Percentiles rank a stretch among this genome's conserved stretches.
Evolutionary conservation across 2,113 vertebrate genomes (phyloP).

Genomic region (Typhlomys cinereus): DNA sequence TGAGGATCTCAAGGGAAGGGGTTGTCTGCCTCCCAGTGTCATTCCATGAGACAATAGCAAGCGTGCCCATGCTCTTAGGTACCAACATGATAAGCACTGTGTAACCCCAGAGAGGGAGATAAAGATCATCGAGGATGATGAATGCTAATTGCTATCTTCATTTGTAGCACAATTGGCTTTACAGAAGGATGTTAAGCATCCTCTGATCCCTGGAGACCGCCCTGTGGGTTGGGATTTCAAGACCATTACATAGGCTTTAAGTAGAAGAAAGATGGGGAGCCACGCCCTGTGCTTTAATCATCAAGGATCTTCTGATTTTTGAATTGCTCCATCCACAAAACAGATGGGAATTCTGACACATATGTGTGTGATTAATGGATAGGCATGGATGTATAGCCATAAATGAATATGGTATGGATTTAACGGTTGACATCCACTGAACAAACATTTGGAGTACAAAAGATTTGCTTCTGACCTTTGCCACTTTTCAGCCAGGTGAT

Average conservation of each 20-base stretch:
- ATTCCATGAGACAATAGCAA: conserved; percentile 43
- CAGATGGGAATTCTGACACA: conserved; percentile 47
- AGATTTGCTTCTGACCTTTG: conserved; percentile 55
- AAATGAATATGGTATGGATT: conserved; percentile 67
- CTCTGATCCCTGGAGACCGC: conserved; percentile 28
- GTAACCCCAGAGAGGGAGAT: conserved; percentile 61
- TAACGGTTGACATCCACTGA: conserved; percentile 66
- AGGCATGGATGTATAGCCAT: conserved; percentile 47
- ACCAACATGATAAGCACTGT: conserved; percentile 25
- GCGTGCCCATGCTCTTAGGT: not conserved
- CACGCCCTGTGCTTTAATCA: not conserved
- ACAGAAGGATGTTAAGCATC: conserved; percentile 62
- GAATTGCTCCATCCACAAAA: conserved; percentile 54
- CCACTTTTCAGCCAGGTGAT: conserved; percentile 6
- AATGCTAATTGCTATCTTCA: conserved; percentile 68
- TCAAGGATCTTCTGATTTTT: conserved; percentile 50
- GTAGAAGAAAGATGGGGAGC: not conserved
- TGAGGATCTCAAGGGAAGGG: not conserved
- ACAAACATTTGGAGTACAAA: conserved; percentile 45
- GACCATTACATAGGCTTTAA: conserved; percentile 32
- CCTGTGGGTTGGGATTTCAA: conserved; percentile 12
- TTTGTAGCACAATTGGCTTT: conserved; percentile 56
- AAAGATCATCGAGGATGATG: conserved; percentile 59
- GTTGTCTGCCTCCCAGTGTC: not conserved
- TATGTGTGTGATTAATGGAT: conserved; percentile 54